Base-by-base conservation (phyloP, 2,797 vertebrate genomes). In the Xiphorhynchus erythropygius region DNA sequence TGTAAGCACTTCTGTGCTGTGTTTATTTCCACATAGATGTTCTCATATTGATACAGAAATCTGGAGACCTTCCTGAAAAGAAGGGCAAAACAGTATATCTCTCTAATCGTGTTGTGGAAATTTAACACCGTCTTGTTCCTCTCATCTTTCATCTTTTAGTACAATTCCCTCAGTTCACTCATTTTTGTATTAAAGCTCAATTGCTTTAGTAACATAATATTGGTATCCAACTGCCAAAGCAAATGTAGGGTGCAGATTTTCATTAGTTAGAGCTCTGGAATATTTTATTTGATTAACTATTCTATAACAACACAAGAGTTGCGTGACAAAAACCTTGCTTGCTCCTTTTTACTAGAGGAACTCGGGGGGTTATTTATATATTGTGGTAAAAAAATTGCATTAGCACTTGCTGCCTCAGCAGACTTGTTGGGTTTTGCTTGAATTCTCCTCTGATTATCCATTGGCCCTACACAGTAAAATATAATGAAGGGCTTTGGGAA, bases 381-480 rank as follows among this genome's bases (percentile, higher is more conserved):
- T 76, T 76, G 63, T 63, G 59, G 74, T 88, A 73, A 93, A 93
- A 93, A 93, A 74, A 91, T 76, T 91, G 69, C 63, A 73, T 95
- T 95, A 94, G 84, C 87, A 82, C 87, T 91, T 88, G 44, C 73
- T 96, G 76, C 89, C 76, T 83, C 92, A 93, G 89, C 73, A 91
- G 85, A 47, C 62, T 81, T 60, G 49, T 93, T 83, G 50, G 23
- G n/a, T 87, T 94, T 94, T 93, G 73, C 59, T 92, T 44, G 76
- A 77, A 49, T 93, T 91, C 55, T 92, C 21, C 35, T 79, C 87
- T 64, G 91, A 63, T 93, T 96, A 90, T 90, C 77, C 73, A 12
- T 70, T 84, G 84, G 39, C 50, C 42, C 35, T 56, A 6, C 2
- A 2, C 67, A 70, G 59, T 87, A 91, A 89, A 94, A 88, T 67